Evolutionary conservation across 2,888 invertebrate species (phyloP), one percentile per base, ranked within the genome.

Genomic region (Chrysolina americana): DNA sequence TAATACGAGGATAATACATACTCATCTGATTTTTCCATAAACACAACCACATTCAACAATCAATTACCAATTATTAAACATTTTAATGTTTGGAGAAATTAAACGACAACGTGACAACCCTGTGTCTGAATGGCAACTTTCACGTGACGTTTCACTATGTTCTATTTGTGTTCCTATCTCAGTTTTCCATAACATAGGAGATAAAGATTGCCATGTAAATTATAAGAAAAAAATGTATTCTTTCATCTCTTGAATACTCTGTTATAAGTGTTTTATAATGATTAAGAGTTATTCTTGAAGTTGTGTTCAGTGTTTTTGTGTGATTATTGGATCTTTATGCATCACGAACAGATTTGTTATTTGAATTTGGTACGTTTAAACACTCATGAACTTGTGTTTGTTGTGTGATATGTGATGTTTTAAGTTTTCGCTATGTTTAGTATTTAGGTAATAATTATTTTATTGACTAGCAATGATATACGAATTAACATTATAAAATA

Each of bases 91-190:
- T 15, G 21, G 41, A 41, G 19, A 28, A 66, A 71, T 41, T 11
- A 28, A 19, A 47, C 11, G 9, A 41, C 36, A 47, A 73, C n/a
- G 13, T 59, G 71, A 59, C 71, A 71, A 71, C 71, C n/a, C 23
- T 41, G 70, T 63, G 74, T 62, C 70, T 68, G 74, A 71, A 68
- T 65, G 68, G 78, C 73, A 71, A 76, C 76, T 78, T 80, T 79
- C 80, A 80, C 79, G 79, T 82, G 82, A 82, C 81, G 80, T 81
- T 76, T 78, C 76, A 75, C 70, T 76, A 62, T 75, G 71, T 79
- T 81, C 81, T 81, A 81, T 82, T 81, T 82, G 80, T 82, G 81
- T 81, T 80, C 77, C 76, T 81, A 79, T 80, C 81, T 82, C 80
- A 80, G 80, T 81, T 81, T 81, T 80, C 77, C 79, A 79, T 78